Evolutionary conservation across 2,888 invertebrate genomes (phyloP), one percentile per base, ranked within the genome.

Genomic region (Pandemis heparana): DNA sequence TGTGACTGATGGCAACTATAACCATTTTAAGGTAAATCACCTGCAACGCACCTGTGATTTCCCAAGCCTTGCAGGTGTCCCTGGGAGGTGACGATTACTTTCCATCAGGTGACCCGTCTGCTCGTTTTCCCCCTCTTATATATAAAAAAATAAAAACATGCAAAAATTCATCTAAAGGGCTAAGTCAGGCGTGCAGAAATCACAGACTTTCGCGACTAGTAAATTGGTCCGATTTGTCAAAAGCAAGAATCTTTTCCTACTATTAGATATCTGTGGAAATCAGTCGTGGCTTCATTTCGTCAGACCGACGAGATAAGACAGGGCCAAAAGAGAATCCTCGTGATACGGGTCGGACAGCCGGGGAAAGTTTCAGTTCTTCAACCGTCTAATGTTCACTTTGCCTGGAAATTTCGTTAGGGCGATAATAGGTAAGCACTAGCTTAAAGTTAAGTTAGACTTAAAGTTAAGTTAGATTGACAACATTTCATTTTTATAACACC

Each of bases 261-360:
- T 64, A 38, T 64, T 69, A 71, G 56, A n/a, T 68, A 80, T 80
- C 79, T 77, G 78, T 77, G 77, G 75, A 79, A 80, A 81, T 79
- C 79, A 77, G 76, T 77, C 66, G 71, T 71, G 76, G 80, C 79
- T 79, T 79, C 79, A 80, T 82, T 81, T 80, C 75, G 75, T 78
- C 77, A 79, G 76, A 76, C 78, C 78, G 79, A 80, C 79, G 79
- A 80, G 81, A 84, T 80, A 79, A 84, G 80, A 81, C 78, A 76
- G 79, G 83, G 79, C 81, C 80, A 79, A 77, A 81, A 80, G 79
- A 81, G 79, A 79, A 78, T 80, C 78, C 75, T 75, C 63, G 82
- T 87, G 87, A 88, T 81, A 80, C 80, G 85, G 88, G 88, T 87
- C 80, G 81, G 85, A 84, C 84, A 84, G 79, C 77, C 80, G 69